These are phyloP conservation scores for Ptychoptera contaminata DNA, from an alignment of 2,888 invertebrate genomes.

Conservation along the genomic window DNA sequence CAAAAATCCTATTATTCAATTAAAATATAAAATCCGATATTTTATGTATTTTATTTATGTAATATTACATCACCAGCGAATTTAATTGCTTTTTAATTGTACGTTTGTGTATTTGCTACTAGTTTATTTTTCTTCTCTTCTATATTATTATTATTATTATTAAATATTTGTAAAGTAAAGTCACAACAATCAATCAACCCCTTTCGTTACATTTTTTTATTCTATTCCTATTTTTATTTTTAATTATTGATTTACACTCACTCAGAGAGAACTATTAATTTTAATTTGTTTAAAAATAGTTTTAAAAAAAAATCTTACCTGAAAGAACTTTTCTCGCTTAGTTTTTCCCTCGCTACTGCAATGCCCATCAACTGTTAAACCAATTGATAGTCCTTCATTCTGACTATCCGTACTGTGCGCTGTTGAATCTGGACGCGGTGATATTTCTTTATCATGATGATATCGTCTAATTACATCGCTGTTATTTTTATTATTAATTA, in stretches of 20 bases:
- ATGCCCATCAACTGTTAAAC: slow-evolving; percentile 18
- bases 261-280: background rate
- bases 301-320: slow-evolving; percentile 19
- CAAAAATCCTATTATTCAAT: too few species aligned
- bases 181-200: too few species aligned
- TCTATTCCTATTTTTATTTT: background rate
- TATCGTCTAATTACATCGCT: slow-evolving; percentile 10
- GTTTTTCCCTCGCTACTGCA: slow-evolving; percentile 23
- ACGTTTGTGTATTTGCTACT: too few species aligned
- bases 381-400: background rate
- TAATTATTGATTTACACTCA: background rate
- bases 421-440: slow-evolving; percentile 28
- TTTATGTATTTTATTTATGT: too few species aligned
- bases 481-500: slow-evolving; percentile 8
- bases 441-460: slow-evolving; percentile 9
- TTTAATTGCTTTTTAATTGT: too few species aligned
- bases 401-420: slow-evolving; percentile 13
- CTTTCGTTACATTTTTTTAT: background rate
- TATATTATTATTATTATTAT: too few species aligned
- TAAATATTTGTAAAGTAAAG: too few species aligned
- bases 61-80: too few species aligned
- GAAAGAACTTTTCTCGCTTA: slow-evolving; percentile 25
- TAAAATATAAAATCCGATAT: too few species aligned
- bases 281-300: background rate
- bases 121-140: too few species aligned